These are phyloP conservation scores for Poliocrania exsul DNA, from an alignment of 2,797 vertebrate species.

Conservation along the genomic window DNA sequence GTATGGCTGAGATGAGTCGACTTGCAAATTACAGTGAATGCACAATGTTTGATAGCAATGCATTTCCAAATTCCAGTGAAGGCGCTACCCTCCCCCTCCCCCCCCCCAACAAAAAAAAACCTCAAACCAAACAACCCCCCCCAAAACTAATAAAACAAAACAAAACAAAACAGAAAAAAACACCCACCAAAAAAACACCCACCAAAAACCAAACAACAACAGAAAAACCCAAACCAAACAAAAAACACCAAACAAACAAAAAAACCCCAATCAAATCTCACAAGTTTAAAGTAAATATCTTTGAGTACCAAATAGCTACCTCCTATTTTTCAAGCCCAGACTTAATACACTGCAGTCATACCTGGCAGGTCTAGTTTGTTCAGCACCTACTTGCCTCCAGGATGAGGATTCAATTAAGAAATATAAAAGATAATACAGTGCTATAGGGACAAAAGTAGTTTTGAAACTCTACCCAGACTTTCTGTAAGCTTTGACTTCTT, in stretches of 20 bases:
- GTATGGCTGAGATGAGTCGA: background rate
- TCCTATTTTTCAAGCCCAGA: slow-evolving; percentile 30
- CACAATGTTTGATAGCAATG: background rate
- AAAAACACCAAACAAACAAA: background rate
- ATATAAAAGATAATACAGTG: slow-evolving; percentile 35
- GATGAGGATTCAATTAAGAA: slow-evolving; percentile 51
- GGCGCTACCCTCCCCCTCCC: background rate
- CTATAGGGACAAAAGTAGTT: slow-evolving; percentile 11
- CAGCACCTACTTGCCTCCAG: slow-evolving; percentile 8
- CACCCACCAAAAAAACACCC: no score
- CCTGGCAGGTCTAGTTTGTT: slow-evolving; percentile 9
- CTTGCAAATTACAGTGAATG: slow-evolving; percentile 9
- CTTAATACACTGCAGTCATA: background rate
- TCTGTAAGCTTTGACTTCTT: slow-evolving; percentile 20
- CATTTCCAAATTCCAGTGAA: background rate
- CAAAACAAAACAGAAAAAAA: no score
- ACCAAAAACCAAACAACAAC: no score
- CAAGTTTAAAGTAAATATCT: slow-evolving; percentile 17
- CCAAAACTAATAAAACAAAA: no score
- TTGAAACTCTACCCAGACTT: slow-evolving; percentile 9
- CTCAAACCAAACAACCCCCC: no score
- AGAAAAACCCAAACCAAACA: background rate
- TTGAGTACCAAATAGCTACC: background rate
- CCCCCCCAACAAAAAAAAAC: no score
- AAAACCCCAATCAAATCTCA: background rate